A percentile compares a stretch with the other conserved stretches of the same genome.
These are phyloP conservation scores for Tamias sibiricus DNA, from an alignment of 2,113 vertebrate species.

Conservation along the genomic window DNA sequence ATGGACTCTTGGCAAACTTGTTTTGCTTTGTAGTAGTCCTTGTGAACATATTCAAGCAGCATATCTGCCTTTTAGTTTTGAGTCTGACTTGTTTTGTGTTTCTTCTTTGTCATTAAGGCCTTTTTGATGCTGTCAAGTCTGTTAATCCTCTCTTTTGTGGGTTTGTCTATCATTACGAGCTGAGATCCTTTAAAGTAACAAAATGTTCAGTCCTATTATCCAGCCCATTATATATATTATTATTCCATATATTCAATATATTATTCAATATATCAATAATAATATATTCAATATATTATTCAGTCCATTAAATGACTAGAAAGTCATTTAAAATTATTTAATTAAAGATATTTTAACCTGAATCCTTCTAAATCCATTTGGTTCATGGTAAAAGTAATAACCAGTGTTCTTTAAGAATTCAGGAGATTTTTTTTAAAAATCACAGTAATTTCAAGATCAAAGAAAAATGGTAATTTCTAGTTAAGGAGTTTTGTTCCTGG, in stretches of 20 bases:
- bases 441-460: neutral
- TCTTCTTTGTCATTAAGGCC: neutral
- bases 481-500: neutral
- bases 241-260: no score
- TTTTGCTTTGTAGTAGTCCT: neutral
- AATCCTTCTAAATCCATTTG: neutral
- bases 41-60: neutral
- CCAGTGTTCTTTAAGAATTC: neutral
- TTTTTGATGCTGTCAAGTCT: neutral
- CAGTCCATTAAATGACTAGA: no score
- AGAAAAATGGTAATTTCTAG: neutral
- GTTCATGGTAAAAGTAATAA: neutral
- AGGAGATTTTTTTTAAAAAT: neutral
- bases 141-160: neutral
- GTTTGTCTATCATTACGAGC: neutral
- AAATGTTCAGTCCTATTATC: neutral
- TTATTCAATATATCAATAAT: no score
- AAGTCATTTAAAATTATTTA: constrained; percentile 11
- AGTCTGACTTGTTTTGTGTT: neutral
- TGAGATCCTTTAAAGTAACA: neutral
- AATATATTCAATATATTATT: no score
- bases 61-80: neutral
- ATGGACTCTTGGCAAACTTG: neutral
- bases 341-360: neutral
- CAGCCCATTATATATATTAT: no score